Evolutionary conservation across 2,888 invertebrate genomes (phyloP).

Genomic region (Parthenolecanium corni): DNA sequence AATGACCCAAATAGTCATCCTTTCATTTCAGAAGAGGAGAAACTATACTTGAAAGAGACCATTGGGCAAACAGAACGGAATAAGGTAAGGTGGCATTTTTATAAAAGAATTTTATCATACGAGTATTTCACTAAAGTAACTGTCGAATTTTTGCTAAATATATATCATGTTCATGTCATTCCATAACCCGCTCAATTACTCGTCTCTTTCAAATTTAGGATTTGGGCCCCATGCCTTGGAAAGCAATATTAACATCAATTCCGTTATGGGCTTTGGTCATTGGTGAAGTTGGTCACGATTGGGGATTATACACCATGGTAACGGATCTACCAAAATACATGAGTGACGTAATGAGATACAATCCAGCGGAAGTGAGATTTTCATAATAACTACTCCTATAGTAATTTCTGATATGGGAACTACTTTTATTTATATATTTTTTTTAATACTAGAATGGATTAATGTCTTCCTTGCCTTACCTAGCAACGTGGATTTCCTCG

Average conservation of each 20-base stretch:
- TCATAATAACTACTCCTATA: background rate
- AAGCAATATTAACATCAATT: constrained; percentile 47
- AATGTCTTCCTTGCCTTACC: constrained; percentile 52
- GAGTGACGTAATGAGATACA: constrained; percentile 53
- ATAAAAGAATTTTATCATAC: background rate
- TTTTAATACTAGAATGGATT: constrained; percentile 43
- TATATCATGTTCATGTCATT: background rate
- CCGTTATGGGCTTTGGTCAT: constrained; percentile 40
- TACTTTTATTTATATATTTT: background rate
- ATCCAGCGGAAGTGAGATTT: constrained; percentile 43
- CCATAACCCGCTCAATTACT: background rate
- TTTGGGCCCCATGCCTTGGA: constrained; percentile 58
- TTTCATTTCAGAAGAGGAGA: constrained; percentile 58
- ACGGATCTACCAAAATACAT: constrained; percentile 59
- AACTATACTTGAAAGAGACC: constrained; percentile 53
- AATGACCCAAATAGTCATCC: constrained; percentile 59
- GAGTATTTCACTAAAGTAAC: background rate
- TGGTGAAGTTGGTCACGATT: constrained; percentile 46
- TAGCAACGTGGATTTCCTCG: constrained; percentile 54
- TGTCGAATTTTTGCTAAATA: background rate
- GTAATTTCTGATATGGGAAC: background rate
- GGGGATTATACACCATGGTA: constrained; percentile 60
- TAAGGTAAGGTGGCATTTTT: constrained; percentile 32
- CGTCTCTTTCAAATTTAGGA: constrained; percentile 35
- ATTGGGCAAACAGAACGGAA: constrained; percentile 41